Evolutionary conservation across 2,888 invertebrate genomes (phyloP), one percentile per base, ranked within the genome.

Genomic region (Hartigia nigra): DNA sequence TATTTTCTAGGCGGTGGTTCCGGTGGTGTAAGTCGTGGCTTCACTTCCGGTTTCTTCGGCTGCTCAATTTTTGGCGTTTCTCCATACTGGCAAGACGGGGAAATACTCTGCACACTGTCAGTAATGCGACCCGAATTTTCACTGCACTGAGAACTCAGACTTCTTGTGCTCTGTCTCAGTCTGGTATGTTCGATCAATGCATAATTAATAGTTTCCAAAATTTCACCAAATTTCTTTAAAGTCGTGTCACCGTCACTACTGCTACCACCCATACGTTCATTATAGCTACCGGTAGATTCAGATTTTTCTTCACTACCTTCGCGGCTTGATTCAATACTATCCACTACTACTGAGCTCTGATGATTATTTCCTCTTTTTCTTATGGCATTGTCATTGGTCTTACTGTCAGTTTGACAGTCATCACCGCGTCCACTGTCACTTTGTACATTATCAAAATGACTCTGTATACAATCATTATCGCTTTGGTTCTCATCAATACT

Each of bases 1-100:
- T 89, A 92, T 78, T 93, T 93, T 1, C 93, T 92, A 5, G 93
- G 93, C 12, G 93, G 92, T 3, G 93, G 93, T 80, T 93, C 92
- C 12, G 91, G 90, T 14, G 92, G 91, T 5, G 92, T 91, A 4
- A 87, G 85, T 76, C 92, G 87, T 34, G 86, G 89, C 37, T 91
- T 92, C 1, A 91, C 91, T 31, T 93, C 92, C 3, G 91, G 87
- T 76, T 92, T 92, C 32, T 88, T 84, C 35, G 88, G 83, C 55
- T 90, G 79, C 69, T 85, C 84, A 55, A 77, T 12, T 74, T 83
- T 86, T 31, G 83, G 55, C 78, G 76, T 55, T 35, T 85, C 86
- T 74, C 77, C 72, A 34, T 78, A 82, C 69, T 83, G 83, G 32
- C 82, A 83, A n/a, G 84, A 34, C n/a, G 82, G 84, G 35, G 77